Base-by-base conservation (phyloP, 2,888 invertebrate genomes). In the Belgica antarctica region DNA sequence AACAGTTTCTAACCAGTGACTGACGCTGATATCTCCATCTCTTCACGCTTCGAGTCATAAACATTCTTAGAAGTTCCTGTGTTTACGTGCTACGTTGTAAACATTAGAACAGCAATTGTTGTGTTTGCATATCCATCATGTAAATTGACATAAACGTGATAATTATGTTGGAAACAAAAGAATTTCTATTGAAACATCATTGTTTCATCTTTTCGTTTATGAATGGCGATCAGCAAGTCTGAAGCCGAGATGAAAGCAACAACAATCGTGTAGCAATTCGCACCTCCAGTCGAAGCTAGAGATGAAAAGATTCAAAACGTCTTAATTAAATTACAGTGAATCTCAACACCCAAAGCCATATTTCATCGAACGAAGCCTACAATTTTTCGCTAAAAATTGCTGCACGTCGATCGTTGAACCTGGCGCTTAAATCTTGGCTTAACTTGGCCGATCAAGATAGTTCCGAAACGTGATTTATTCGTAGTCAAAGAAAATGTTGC, bases 111-210 rank as follows among this genome's bases (percentile, higher is more conserved):
- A 52, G 41, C 52, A 22, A 52, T 52, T 52, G 52, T 19, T 52
- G 22, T 52, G 52, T 52, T 52, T 52, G 52, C 52, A n/a, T 52
- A 52, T 52, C 22, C 52, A 52, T 52, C 52, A 52, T n/a, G 22
- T 17, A 22, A 19, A 52, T 52, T 52, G 52, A 52, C 22, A 52
- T 52, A 22, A 52, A 52, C 52, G 52, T 52, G 52, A 52, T 52
- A 52, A 52, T 52, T 52, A 52, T 52, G 52, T 22, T 52, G 5
- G 22, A 22, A 52, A 52, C 19, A 52, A 52, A 52, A 52, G 52
- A 52, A 22, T 22, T n/a, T n/a, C n/a, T n/a, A n/a, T n/a, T n/a
- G n/a, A 31, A 12, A 31, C 5, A 31, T 31, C 34, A 31, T 8
- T 31, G 12, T 31, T 12, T 31, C 34, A 31, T 12, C 34, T 12